Evolutionary conservation across 2,113 vertebrate genomes (phyloP).

Genomic region (Amphiprion percula): DNA sequence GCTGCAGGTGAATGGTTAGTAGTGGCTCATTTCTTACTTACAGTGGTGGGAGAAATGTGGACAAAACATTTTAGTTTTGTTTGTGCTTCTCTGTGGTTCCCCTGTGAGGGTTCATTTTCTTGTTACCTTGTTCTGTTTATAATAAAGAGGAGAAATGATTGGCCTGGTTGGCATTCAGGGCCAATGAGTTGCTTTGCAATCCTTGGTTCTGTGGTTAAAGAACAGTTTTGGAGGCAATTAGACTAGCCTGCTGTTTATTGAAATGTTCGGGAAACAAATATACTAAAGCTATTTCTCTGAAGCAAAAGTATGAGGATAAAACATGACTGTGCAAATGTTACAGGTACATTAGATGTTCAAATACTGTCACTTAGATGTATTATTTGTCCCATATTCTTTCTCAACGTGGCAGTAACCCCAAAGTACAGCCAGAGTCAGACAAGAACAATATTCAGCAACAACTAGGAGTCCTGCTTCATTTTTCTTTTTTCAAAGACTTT

Average conservation of each 20-base stretch:
- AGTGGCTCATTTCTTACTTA: constrained; percentile 82
- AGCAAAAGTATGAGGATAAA: not conserved
- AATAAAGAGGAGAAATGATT: not conserved
- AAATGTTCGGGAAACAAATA: constrained; percentile 11
- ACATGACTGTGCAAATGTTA: not conserved
- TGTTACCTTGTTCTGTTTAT: not conserved
- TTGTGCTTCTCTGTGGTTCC: constrained; percentile 3
- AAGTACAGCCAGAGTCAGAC: not conserved
- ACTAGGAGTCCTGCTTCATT: too few species aligned
- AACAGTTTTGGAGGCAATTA: not conserved
- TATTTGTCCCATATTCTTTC: not conserved
- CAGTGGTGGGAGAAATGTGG: constrained; percentile 4
- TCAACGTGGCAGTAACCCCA: not conserved
- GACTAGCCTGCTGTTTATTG: not conserved
- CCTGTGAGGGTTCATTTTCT: not conserved
- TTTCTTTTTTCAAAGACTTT: too few species aligned
- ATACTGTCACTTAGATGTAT: not conserved
- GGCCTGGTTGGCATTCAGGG: not conserved
- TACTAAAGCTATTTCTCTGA: not conserved
- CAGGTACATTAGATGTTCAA: not conserved
- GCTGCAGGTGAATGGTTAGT: constrained; percentile 99
- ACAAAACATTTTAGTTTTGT: constrained; percentile 11
- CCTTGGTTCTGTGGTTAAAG: not conserved
- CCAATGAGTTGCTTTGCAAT: not conserved
- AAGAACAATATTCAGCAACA: not conserved